phyloP scores from a whole-genome alignment of 2,888 invertebrate genomes.

The Oconnorella tubifera region DNA sequence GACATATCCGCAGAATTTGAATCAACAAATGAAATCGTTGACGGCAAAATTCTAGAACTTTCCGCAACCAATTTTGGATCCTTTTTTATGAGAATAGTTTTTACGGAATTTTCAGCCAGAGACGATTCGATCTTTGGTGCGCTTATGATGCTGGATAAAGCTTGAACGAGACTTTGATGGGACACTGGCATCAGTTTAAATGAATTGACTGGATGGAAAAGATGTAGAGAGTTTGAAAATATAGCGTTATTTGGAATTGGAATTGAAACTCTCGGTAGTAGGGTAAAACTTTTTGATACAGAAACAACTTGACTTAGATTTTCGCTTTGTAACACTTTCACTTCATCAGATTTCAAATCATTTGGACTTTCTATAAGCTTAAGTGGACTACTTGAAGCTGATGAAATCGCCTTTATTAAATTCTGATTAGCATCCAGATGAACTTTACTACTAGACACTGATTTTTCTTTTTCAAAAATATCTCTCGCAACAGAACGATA shows the following conservation, averaged over 20 bases:
- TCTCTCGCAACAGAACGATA: not conserved
- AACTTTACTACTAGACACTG: conserved; percentile 1
- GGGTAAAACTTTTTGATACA: too few relatives aligned
- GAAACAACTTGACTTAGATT: too few relatives aligned
- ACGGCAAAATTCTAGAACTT: not conserved
- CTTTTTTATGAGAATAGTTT: too few relatives aligned
- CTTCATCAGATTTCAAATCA: not conserved
- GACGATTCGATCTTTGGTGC: too few relatives aligned
- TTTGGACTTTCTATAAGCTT: not conserved
- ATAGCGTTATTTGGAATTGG: too few relatives aligned
- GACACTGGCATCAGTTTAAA: too few relatives aligned
- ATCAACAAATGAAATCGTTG: not conserved
- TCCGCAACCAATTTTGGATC: too few relatives aligned
- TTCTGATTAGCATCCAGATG: conserved; percentile 14
- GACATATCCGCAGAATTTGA: not conserved
- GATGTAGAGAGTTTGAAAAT: not conserved
- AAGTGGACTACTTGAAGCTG: conserved; percentile 13
- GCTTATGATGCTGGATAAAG: not conserved
- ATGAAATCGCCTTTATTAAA: conserved; percentile 2
- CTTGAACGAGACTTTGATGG: too few relatives aligned
- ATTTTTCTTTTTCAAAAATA: not conserved
- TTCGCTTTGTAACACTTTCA: too few relatives aligned
- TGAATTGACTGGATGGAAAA: not conserved
- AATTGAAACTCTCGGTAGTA: too few relatives aligned
- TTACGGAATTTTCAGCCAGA: not conserved